phyloP scores from a whole-genome alignment of 2,113 vertebrate genomes.

The Spea bombifrons region DNA sequence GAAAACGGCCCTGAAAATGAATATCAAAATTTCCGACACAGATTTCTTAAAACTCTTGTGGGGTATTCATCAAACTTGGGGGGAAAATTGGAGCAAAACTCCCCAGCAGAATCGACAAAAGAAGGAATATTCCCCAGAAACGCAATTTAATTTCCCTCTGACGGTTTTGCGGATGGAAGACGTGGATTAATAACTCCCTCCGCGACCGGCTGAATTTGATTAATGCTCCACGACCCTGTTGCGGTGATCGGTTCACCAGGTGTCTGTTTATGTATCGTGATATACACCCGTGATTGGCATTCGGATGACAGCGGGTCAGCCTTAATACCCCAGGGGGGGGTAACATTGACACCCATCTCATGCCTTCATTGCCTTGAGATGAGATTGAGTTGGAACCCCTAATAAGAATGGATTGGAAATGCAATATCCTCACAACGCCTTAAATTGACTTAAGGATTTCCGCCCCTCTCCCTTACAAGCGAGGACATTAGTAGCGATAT shows the following conservation, averaged over 20 bases:
- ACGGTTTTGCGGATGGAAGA: not conserved
- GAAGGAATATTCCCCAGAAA: conserved; percentile 2
- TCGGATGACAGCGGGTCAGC: conserved; percentile 12
- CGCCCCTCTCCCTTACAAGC: not conserved
- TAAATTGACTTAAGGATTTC: not conserved
- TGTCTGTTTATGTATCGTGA: conserved; percentile 17
- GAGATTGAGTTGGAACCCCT: not conserved
- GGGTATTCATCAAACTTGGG: too few relatives aligned
- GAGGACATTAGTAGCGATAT: not conserved
- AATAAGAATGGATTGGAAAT: not conserved
- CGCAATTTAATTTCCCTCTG: conserved; percentile 8
- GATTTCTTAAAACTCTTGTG: too few relatives aligned
- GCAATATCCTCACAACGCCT: not conserved
- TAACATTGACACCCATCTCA: conserved; percentile 21
- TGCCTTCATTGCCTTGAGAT: conserved; percentile 11
- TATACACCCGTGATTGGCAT: conserved; percentile 4
- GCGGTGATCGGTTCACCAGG: not conserved
- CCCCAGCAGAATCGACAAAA: not conserved
- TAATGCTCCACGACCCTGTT: not conserved
- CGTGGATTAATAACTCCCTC: conserved; percentile 1
- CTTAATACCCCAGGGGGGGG: conserved; percentile 5
- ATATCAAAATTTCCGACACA: too few relatives aligned
- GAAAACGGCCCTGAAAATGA: too few relatives aligned
- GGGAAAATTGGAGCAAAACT: not conserved
- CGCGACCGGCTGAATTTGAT: not conserved